These are phyloP conservation scores for Troilus luridus DNA, from an alignment of 2,888 invertebrate genomes.

Conservation along the genomic window DNA sequence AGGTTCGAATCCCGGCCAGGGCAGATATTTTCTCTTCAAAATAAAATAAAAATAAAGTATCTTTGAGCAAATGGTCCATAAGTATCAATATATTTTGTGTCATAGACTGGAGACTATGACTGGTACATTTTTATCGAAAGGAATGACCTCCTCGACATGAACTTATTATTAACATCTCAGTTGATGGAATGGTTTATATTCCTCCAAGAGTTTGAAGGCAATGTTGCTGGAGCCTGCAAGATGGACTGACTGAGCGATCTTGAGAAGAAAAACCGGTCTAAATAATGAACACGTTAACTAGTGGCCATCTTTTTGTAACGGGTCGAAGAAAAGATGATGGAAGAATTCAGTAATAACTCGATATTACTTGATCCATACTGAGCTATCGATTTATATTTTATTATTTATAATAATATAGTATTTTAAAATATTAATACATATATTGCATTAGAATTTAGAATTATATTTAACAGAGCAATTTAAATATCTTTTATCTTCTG, in stretches of 20 bases:
- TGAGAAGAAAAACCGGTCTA: background rate
- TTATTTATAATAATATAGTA: background rate
- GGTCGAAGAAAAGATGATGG: background rate
- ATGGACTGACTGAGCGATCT: background rate
- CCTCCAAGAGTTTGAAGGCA: background rate
- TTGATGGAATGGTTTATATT: background rate
- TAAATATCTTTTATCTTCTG: too few relatives aligned
- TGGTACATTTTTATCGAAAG: too few relatives aligned
- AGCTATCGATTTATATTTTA: background rate
- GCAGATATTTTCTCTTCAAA: too few relatives aligned
- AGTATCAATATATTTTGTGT: too few relatives aligned
- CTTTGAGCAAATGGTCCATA: too few relatives aligned
- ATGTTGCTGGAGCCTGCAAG: background rate
- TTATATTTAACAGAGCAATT: too few relatives aligned
- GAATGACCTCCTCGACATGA: too few relatives aligned
- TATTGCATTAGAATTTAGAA: too few relatives aligned
- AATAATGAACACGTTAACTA: constrained; percentile 20
- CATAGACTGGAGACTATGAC: too few relatives aligned
- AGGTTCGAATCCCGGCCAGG: too few relatives aligned
- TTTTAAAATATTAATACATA: too few relatives aligned
- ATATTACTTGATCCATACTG: background rate
- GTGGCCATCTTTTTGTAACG: constrained; percentile 27
- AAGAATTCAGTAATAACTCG: background rate
- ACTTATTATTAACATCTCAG: background rate
- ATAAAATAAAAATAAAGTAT: too few relatives aligned